Evolutionary conservation across 2,113 vertebrate genomes (phyloP).

Genomic region (Rhabdomys dilectus): DNA sequence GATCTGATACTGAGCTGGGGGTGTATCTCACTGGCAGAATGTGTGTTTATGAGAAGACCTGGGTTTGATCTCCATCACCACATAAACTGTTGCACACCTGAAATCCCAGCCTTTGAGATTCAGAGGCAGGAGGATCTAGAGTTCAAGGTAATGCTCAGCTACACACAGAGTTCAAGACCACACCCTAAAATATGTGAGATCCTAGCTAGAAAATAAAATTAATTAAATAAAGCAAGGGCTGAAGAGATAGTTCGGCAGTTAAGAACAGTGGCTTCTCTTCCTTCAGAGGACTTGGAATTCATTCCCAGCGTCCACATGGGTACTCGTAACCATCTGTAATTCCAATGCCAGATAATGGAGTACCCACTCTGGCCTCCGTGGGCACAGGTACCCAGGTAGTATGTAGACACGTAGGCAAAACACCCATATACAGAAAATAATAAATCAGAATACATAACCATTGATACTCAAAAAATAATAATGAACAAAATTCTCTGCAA

Average conservation of each 20-base stretch:
- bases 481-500: constrained; percentile 16
- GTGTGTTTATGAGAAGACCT: not conserved
- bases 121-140: not conserved
- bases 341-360: not conserved
- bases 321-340: not conserved
- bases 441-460: not conserved
- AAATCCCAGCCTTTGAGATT: not conserved
- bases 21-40: not conserved
- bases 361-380: not conserved
- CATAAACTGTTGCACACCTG: not conserved
- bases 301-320: not conserved
- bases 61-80: not conserved
- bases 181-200: not conserved
- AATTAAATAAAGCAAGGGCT: not conserved
- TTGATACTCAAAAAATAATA: not conserved
- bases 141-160: not conserved
- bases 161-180: not conserved
- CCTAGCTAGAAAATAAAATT: not conserved
- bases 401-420: not conserved
- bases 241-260: not conserved
- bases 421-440: not conserved
- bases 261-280: not conserved
- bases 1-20: not conserved
- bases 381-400: not conserved
- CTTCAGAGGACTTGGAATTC: not conserved